A percentile compares a stretch with the other conserved stretches of the same genome.
phyloP scores from a whole-genome alignment of 2,888 invertebrate genomes.

The Dascillus cervinus region DNA sequence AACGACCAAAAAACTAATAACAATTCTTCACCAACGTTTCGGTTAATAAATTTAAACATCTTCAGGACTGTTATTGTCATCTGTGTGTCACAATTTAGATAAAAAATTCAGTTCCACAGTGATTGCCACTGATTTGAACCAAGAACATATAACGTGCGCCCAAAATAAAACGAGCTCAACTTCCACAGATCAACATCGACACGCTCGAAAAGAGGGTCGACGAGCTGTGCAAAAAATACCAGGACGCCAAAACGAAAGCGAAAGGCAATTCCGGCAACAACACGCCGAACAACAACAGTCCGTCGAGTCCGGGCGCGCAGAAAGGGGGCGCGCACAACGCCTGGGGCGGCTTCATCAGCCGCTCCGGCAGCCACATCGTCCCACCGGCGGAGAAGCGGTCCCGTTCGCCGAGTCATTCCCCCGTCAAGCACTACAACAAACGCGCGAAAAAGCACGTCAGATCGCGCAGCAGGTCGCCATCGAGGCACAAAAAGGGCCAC shows the following conservation, averaged over 20 bases:
- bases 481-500: constrained; percentile 36
- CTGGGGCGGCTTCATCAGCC: constrained; percentile 57
- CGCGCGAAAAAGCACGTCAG: constrained; percentile 36
- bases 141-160: too few relatives aligned
- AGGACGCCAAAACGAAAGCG: constrained; percentile 54
- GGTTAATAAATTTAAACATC: too few relatives aligned
- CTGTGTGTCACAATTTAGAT: too few relatives aligned
- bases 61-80: too few relatives aligned
- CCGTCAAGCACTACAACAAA: constrained; percentile 34
- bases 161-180: too few relatives aligned
- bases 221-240: constrained; percentile 62
- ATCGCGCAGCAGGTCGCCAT: constrained; percentile 32
- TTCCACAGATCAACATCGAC: constrained; percentile 64
- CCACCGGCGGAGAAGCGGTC: constrained; percentile 36
- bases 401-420: constrained; percentile 35
- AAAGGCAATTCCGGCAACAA: constrained; percentile 46
- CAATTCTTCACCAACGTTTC: too few relatives aligned
- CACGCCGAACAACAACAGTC: constrained; percentile 41
- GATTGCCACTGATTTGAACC: too few relatives aligned
- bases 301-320: constrained; percentile 43
- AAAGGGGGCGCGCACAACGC: constrained; percentile 56
- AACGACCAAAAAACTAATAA: too few relatives aligned
- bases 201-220: constrained; percentile 67
- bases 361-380: constrained; percentile 40
- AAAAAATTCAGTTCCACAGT: too few relatives aligned